Evolutionary conservation across 2,888 invertebrate genomes (phyloP), one percentile per base, ranked within the genome.

Genomic region (Eupithecia centaureata): DNA sequence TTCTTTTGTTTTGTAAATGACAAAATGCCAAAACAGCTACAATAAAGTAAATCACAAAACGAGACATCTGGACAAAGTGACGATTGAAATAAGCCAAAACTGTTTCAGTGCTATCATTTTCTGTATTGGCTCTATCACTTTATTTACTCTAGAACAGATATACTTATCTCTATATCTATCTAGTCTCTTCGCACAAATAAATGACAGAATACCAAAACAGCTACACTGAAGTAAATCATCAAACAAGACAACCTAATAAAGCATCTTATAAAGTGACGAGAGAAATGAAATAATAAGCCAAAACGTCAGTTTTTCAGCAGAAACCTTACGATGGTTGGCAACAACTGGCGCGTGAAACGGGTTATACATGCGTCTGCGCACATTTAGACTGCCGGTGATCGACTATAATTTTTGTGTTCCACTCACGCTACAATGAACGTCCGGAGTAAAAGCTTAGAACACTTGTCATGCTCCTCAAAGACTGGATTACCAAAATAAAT

Each of bases 331-430:
- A 63, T 51, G 63, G 88, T 89, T 88, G 87, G 85, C 83, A 80
- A 87, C 87, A 82, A 85, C 87, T 90, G 90, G 86, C 87, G 89
- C 91, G 89, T 91, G 93, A 92, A 93, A 93, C 93, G 92, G 84
- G 92, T 92, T 93, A 93, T 92, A 93, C 88, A 81, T 83, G 83
- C 84, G 86, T 82, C 78, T 80, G 86, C 77, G 83, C 91, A 84
- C 87, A 91, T 91, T 91, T 92, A 93, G 92, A 91, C 88, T 85
- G 88, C 84, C 88, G 89, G 92, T 90, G 92, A 93, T 93, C 92
- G 92, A 80, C 93, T 93, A 92, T 92, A 93, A 93, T 93, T 92
- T 92, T 92, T 93, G 92, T 90, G 86, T 86, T 88, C 84, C 47
- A 81, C 84, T 86, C 82, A 38, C 59, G 83, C 85, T 85, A 89